These are phyloP conservation scores for Cherax quadricarinatus DNA, from an alignment of 1,140 invertebrate species.

Conservation along the genomic window DNA sequence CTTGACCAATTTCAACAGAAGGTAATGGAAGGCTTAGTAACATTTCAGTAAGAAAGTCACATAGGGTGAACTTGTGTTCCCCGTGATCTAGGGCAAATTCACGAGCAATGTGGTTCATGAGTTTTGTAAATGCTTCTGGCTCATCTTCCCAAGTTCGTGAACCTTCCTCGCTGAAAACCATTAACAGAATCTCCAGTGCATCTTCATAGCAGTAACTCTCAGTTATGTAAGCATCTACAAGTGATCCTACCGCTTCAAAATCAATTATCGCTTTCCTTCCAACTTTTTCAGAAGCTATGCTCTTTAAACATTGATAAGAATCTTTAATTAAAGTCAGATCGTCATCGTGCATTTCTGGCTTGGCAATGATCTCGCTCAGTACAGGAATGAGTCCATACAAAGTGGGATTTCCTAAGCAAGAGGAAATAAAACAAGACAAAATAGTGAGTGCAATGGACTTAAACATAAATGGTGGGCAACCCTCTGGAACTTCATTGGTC, in stretches of 20 bases:
- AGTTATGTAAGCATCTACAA: slow-evolving; percentile 65
- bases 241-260: slow-evolving; percentile 63
- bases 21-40: slow-evolving; percentile 81
- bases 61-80: slow-evolving; percentile 91
- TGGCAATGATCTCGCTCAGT: slow-evolving; percentile 59
- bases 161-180: slow-evolving; percentile 68
- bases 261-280: slow-evolving; percentile 73
- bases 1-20: slow-evolving; percentile 20
- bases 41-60: slow-evolving; percentile 85
- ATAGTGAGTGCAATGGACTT: slow-evolving; percentile 92
- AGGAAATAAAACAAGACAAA: slow-evolving; percentile 83
- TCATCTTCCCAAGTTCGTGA: slow-evolving; percentile 78
- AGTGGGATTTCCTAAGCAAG: slow-evolving; percentile 60
- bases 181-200: slow-evolving; percentile 55
- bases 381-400: slow-evolving; percentile 63
- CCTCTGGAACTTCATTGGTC: slow-evolving; percentile 85
- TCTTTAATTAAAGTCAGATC: slow-evolving; percentile 92
- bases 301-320: slow-evolving; percentile 89
- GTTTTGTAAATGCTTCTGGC: slow-evolving; percentile 86
- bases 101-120: slow-evolving; percentile 89
- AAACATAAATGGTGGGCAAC: slow-evolving; percentile 90
- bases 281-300: slow-evolving; percentile 73
- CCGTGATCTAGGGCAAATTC: slow-evolving; percentile 92
- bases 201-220: slow-evolving; percentile 64
- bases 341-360: slow-evolving; percentile 81